These are phyloP conservation scores for Acestrorhynchus altus DNA, from an alignment of 2,797 vertebrate species.

Conservation along the genomic window DNA sequence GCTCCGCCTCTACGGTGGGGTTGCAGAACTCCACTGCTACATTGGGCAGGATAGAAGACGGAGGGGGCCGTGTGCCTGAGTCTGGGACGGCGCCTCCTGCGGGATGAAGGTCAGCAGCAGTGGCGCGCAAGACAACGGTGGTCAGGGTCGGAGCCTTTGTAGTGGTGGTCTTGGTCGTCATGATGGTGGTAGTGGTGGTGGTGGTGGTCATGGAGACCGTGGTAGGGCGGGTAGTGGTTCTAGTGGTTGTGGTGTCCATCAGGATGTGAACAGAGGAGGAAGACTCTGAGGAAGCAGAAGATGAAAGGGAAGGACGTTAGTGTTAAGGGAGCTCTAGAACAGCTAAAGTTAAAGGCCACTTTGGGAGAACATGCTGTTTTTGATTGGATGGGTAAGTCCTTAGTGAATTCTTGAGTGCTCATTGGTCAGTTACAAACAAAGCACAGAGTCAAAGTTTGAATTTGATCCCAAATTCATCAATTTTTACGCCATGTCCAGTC, in stretches of 20 bases:
- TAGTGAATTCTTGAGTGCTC: no score
- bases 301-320: background rate
- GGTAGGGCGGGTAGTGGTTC: constrained; percentile 64
- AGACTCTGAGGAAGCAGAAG: constrained; percentile 73
- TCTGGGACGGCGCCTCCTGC: constrained; percentile 61
- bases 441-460: no score
- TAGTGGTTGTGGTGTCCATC: constrained; percentile 78
- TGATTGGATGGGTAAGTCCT: no score
- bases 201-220: constrained; percentile 63
- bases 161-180: constrained; percentile 71
- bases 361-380: no score
- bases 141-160: constrained; percentile 59
- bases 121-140: constrained; percentile 75
- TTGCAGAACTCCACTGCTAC: constrained; percentile 86
- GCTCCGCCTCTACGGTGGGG: constrained; percentile 85
- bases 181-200: constrained; percentile 62
- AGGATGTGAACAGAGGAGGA: constrained; percentile 85
- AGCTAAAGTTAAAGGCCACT: no score
- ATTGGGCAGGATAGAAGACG: constrained; percentile 87
- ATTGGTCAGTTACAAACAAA: no score
- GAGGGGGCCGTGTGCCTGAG: constrained; percentile 70
- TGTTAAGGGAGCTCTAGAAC: no score
- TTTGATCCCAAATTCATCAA: no score
- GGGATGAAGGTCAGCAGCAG: constrained; percentile 67
- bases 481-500: no score